phyloP scores from a whole-genome alignment of 2,888 invertebrate genomes.

The Callinectes sapidus region DNA sequence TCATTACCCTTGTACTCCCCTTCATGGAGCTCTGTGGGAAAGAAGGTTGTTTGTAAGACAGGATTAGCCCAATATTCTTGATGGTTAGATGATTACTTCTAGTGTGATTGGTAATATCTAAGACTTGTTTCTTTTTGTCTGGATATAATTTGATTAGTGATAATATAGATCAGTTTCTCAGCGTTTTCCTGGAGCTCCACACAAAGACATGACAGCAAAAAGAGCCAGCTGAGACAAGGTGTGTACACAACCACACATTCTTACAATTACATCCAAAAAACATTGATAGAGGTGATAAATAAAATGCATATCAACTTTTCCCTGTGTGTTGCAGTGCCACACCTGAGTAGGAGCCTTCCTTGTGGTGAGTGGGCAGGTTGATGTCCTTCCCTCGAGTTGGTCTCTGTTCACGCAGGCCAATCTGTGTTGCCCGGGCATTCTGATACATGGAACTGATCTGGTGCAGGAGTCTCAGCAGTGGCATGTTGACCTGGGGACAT shows the following conservation, averaged over 20 bases:
- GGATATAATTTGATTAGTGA: too few species aligned
- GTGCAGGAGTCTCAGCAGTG: constrained; percentile 90
- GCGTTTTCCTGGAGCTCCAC: too few species aligned
- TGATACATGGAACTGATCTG: constrained; percentile 99
- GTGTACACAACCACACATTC: background rate
- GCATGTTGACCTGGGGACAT: constrained; percentile 89
- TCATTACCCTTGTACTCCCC: constrained; percentile 69
- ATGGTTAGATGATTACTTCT: too few species aligned
- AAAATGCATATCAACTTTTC: background rate
- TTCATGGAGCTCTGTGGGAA: constrained; percentile 82
- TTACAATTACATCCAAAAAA: background rate
- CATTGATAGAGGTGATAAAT: background rate
- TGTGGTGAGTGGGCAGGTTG: constrained; percentile 75
- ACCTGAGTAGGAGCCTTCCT: constrained; percentile 82
- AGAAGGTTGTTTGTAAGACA: background rate
- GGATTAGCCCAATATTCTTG: too few species aligned
- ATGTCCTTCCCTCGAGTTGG: constrained; percentile 74
- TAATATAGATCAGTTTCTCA: too few species aligned
- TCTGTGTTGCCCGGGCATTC: constrained; percentile 95
- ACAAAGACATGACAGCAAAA: too few species aligned
- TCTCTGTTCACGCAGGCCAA: constrained; percentile 87
- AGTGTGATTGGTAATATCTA: too few species aligned
- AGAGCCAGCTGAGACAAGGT: background rate
- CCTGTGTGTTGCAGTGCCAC: constrained; percentile 67
- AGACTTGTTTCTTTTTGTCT: too few species aligned